Evolutionary conservation across 2,797 vertebrate species (phyloP).

Genomic region (Morelia viridis): DNA sequence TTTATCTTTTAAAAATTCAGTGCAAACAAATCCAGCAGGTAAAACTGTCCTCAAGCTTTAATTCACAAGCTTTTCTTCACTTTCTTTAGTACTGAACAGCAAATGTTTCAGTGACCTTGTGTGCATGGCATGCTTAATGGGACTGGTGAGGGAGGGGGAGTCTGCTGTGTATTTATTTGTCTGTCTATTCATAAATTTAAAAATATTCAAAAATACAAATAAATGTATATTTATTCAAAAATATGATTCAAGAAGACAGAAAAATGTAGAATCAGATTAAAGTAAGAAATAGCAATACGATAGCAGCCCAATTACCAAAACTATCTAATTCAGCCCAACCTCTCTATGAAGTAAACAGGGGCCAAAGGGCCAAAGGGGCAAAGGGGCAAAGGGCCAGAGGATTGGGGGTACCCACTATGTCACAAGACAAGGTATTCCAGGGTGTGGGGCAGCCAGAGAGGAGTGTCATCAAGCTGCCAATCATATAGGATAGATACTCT

Average conservation of each 20-base stretch:
- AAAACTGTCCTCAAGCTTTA: background rate
- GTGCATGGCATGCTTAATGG: background rate
- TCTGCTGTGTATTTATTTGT: background rate
- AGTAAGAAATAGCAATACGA: too few relatives aligned
- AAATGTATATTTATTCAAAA: background rate
- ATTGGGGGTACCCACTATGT: background rate
- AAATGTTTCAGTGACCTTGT: background rate
- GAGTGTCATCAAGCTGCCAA: background rate
- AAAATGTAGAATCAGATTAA: too few relatives aligned
- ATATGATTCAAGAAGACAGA: background rate
- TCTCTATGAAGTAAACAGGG: background rate
- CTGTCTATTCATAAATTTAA: background rate
- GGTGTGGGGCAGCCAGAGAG: background rate
- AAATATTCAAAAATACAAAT: background rate
- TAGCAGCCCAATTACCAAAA: background rate
- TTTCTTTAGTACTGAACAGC: background rate
- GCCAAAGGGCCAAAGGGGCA: background rate
- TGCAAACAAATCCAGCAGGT: background rate
- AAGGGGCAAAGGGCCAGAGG: background rate
- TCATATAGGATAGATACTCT: background rate
- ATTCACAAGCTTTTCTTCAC: background rate
- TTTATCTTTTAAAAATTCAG: background rate
- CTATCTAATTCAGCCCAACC: background rate
- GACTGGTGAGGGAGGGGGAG: background rate
- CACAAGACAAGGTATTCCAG: background rate